These are phyloP conservation scores for Petroica traversi DNA, from an alignment of 2,113 vertebrate species.

Conservation along the genomic window DNA sequence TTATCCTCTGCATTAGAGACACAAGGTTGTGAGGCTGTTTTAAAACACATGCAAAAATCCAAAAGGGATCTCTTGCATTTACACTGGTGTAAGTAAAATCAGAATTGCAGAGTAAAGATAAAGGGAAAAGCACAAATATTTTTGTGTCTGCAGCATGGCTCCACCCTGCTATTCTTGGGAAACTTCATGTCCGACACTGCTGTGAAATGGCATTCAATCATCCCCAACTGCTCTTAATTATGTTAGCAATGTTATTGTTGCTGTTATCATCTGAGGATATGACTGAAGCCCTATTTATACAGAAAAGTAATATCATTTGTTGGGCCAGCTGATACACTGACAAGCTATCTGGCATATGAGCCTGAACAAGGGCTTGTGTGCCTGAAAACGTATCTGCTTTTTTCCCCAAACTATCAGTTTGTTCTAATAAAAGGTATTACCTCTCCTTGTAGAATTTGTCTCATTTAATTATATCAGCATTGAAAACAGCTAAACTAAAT, in stretches of 20 bases:
- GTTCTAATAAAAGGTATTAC: not conserved
- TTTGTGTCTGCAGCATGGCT: not conserved
- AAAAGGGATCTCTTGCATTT: not conserved
- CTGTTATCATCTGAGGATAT: conserved; percentile 31
- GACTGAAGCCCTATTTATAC: not conserved
- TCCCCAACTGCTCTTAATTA: conserved; percentile 45
- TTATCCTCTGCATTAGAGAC: not conserved
- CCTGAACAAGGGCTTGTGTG: not conserved
- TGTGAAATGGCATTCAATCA: conserved; percentile 3
- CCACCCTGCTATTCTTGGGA: conserved; percentile 31
- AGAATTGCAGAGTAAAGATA: not conserved
- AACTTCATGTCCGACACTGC: not conserved
- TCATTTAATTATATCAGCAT: not conserved
- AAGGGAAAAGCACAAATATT: not conserved
- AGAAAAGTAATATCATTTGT: not conserved
- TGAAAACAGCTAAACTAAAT: conserved; percentile 1
- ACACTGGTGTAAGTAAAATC: not conserved
- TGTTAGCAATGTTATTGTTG: conserved; percentile 27
- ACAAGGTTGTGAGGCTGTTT: not conserved
- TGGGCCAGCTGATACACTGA: not conserved
- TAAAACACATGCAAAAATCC: not conserved
- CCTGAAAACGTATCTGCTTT: not conserved
- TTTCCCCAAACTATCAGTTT: not conserved
- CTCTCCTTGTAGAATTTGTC: not conserved
- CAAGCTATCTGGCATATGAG: not conserved